Base-by-base conservation (phyloP, 1,140 invertebrate species). In the Gryllus bimaculatus region DNA sequence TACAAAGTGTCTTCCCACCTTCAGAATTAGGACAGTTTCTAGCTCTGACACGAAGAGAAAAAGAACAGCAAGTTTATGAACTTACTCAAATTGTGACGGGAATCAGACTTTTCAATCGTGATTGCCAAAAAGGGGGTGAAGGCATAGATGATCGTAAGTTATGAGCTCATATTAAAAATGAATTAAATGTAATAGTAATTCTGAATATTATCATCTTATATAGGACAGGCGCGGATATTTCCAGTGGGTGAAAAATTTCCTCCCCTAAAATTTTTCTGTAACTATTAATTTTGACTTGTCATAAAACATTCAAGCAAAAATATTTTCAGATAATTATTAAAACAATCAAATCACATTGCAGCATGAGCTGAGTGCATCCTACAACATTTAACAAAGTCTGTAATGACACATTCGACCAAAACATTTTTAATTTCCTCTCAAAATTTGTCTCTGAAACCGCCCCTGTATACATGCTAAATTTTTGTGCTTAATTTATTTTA, bases 1-100 rank as follows among this genome's bases (percentile, higher is more conserved):
- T 94, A 18, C 91, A 93, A 82, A 94, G 92, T 84, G 89, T 94
- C 8, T 92, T 93, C 82, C 89, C 90, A 8, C 87, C 90, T 77
- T 89, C 90, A 3, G 93, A 94, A 82, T 83, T 94, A 15, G 88
- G 88, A 74, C 86, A 89, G 8, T 94, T 93, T 81, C 86, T 91
- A 54, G 84, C 86, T 18, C 83, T 91, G 73, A 86, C 88, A 3
- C 87, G 87, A 80, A 81, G 82, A 73, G 88, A 89, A 76, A 90
- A 88, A 82, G 84, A 87, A 81, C 84, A 84, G 13, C 88, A 90
- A 66, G 80, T 92, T 10, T 84, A 85, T 54, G 88, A 91, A 81
- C 82, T 92, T 47, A 85, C 88, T 83, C 86, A 87, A 78, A 86
- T 92, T 73, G 88, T 90, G 0, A 88, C 90, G 6, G 92, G 92